phyloP scores from a whole-genome alignment of 2,797 vertebrate species.

The Rhinophrynus dorsalis region DNA sequence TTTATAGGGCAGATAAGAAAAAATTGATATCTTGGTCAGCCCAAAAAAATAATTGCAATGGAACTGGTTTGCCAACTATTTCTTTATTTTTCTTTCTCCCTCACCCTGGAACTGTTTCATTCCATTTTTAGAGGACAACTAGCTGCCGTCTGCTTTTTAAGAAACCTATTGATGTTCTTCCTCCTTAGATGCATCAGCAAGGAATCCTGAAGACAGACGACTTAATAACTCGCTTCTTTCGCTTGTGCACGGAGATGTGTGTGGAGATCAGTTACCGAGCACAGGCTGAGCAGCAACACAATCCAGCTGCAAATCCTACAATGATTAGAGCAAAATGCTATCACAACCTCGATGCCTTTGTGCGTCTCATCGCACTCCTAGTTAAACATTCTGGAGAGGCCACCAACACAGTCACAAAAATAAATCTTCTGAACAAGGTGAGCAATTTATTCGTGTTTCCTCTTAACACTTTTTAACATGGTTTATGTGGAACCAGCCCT shows the following conservation, averaged over 20 bases:
- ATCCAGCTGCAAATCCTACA: constrained; percentile 94
- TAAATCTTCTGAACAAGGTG: constrained; percentile 98
- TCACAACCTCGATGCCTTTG: constrained; percentile 97
- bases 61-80: too few species aligned
- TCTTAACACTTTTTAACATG: too few species aligned
- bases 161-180: constrained; percentile 1
- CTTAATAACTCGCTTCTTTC: constrained; percentile 97
- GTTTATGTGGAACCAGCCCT: too few species aligned
- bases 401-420: constrained; percentile 97
- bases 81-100: too few species aligned
- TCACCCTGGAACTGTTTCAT: too few species aligned
- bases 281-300: constrained; percentile 97
- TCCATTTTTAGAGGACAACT: too few species aligned
- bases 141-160: too few species aligned
- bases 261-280: constrained; percentile 98
- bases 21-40: too few species aligned
- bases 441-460: too few species aligned
- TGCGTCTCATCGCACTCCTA: constrained; percentile 92
- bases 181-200: constrained; percentile 93
- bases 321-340: constrained; percentile 98
- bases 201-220: constrained; percentile 98
- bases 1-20: too few species aligned
- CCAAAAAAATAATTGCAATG: too few species aligned
- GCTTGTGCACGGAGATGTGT: constrained; percentile 98
- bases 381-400: constrained; percentile 98